These are phyloP conservation scores for Aromia moschata DNA, from an alignment of 2,888 invertebrate species.

Conservation along the genomic window DNA sequence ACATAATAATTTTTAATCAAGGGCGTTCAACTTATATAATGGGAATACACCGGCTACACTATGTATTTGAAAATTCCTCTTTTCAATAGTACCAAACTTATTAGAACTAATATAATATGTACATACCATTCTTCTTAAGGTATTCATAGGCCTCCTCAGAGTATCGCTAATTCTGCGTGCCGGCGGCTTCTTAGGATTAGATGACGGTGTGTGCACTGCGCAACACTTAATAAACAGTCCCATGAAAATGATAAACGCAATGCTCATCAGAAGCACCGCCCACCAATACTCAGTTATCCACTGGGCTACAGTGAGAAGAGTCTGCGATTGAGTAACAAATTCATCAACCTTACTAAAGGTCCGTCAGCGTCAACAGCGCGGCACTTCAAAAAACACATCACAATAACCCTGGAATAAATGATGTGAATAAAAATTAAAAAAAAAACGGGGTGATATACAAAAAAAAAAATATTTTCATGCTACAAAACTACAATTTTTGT, in stretches of 20 bases:
- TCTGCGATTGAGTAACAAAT: constrained; percentile 92
- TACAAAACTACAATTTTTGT: too few relatives aligned
- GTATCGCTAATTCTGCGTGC: constrained; percentile 94
- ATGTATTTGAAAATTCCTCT: too few relatives aligned
- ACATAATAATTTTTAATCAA: neutral
- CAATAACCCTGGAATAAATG: constrained; percentile 84
- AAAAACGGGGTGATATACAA: constrained; percentile 1
- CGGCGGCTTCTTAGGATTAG: constrained; percentile 96
- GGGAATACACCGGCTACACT: neutral
- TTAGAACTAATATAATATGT: neutral
- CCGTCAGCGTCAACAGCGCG: constrained; percentile 99
- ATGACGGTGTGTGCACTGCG: constrained; percentile 99
- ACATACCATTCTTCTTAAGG: constrained; percentile 84
- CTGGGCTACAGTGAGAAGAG: constrained; percentile 85
- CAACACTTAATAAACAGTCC: constrained; percentile 99
- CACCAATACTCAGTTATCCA: constrained; percentile 98
- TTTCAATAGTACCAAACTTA: too few relatives aligned
- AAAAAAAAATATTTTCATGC: too few relatives aligned
- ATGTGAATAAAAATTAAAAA: constrained; percentile 1
- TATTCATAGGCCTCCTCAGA: constrained; percentile 89
- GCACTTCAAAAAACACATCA: constrained; percentile 98
- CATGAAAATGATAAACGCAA: constrained; percentile 94
- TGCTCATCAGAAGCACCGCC: constrained; percentile 90
- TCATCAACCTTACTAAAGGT: constrained; percentile 94
- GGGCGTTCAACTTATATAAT: constrained; percentile 8